Percentiles rank a stretch among this genome's conserved stretches.
These are phyloP conservation scores for Macropodus opercularis DNA, from an alignment of 2,797 vertebrate genomes.

Conservation along the genomic window DNA sequence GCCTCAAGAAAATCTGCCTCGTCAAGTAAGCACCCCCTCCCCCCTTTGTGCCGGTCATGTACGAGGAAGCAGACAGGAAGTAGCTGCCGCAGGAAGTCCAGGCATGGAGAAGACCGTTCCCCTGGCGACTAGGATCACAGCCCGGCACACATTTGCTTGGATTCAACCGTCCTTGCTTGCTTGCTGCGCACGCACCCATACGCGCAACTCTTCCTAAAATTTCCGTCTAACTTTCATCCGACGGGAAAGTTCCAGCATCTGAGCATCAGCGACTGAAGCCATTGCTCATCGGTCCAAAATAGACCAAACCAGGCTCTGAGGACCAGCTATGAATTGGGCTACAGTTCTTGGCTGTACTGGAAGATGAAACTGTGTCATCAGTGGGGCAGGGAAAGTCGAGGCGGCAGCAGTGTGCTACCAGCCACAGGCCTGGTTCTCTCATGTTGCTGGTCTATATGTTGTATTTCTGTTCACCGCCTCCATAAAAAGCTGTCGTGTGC, in stretches of 20 bases:
- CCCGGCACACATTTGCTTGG: constrained; percentile 54
- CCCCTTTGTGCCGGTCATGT: constrained; percentile 74
- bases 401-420: constrained; percentile 13
- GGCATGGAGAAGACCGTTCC: constrained; percentile 69
- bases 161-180: too few relatives aligned
- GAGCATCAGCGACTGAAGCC: constrained; percentile 33
- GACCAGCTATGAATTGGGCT: constrained; percentile 69
- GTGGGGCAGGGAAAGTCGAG: constrained; percentile 29
- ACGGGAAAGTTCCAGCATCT: constrained; percentile 14
- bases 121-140: constrained; percentile 61
- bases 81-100: constrained; percentile 76
- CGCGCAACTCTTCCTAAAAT: too few relatives aligned
- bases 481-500: not conserved
- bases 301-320: constrained; percentile 62
- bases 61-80: constrained; percentile 82
- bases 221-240: too few relatives aligned
- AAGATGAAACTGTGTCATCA: constrained; percentile 71
- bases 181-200: too few relatives aligned
- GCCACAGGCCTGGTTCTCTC: constrained; percentile 12
- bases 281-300: constrained; percentile 45
- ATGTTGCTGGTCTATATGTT: constrained; percentile 9
- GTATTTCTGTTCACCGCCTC: constrained; percentile 14
- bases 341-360: constrained; percentile 59
- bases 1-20: constrained; percentile 65
- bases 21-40: constrained; percentile 61